A percentile compares a stretch with the other conserved stretches of the same genome.
phyloP scores from a whole-genome alignment of 2,113 vertebrate species.

The Brachirus orientalis region DNA sequence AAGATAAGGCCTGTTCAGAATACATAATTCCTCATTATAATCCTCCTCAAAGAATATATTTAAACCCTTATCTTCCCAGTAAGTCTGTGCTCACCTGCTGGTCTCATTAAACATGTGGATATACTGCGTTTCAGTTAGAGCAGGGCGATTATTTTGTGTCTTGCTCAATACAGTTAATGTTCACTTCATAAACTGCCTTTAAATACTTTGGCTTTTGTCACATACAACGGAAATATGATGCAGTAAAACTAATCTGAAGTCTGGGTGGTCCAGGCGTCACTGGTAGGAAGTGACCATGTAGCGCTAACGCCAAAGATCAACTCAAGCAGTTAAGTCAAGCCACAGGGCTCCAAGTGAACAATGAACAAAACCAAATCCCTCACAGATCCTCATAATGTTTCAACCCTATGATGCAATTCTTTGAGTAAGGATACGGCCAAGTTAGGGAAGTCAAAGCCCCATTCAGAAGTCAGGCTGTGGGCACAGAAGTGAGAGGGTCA shows the following conservation, averaged over 20 bases:
- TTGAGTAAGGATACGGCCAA: conserved; percentile 48
- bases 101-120: background rate
- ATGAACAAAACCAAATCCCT: conserved; percentile 58
- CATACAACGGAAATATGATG: background rate
- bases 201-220: background rate
- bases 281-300: conserved; percentile 38
- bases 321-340: conserved; percentile 54
- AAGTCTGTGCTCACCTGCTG: too few relatives aligned
- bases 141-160: background rate
- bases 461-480: too few relatives aligned
- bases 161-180: background rate
- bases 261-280: conserved; percentile 58
- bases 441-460: conserved; percentile 42
- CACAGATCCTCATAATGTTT: conserved; percentile 46
- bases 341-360: conserved; percentile 47
- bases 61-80: too few relatives aligned
- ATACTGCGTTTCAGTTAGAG: background rate
- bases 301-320: conserved; percentile 31
- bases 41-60: too few relatives aligned
- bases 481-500: too few relatives aligned
- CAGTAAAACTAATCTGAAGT: conserved; percentile 10
- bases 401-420: conserved; percentile 35
- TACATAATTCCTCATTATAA: background rate
- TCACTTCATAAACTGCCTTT: background rate
- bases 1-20: conserved; percentile 14